phyloP scores from a whole-genome alignment of 2,113 vertebrate genomes.

The Pseudopodoces humilis region DNA sequence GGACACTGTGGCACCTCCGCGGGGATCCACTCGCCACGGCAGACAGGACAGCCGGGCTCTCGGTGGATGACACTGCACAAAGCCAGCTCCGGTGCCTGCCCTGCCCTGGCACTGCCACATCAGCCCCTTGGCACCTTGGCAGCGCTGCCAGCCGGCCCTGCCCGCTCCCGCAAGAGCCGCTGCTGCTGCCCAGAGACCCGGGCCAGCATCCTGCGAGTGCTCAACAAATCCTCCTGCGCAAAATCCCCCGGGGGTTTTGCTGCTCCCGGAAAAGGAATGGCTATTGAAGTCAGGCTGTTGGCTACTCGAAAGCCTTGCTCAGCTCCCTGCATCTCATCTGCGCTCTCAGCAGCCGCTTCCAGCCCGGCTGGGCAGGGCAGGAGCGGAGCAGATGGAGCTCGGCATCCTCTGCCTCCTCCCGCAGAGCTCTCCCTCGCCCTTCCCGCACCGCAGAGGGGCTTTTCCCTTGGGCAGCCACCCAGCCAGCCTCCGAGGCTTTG shows the following conservation, averaged over 20 bases:
- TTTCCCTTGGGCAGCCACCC: conserved; percentile 6
- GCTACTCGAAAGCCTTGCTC: not conserved
- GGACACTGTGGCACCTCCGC: not conserved
- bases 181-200: not conserved
- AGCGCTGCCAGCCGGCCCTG: not conserved
- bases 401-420: not conserved
- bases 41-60: conserved; percentile 26
- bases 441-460: not conserved
- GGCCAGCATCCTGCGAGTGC: not conserved
- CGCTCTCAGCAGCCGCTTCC: not conserved
- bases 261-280: not conserved
- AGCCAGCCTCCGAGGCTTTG: not conserved
- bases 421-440: not conserved
- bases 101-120: conserved; percentile 13
- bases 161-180: not conserved
- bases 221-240: not conserved
- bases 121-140: not conserved
- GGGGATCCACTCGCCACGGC: not conserved
- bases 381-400: not conserved
- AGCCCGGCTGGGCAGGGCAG: not conserved
- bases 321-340: not conserved
- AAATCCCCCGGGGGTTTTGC: not conserved
- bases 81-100: not conserved
- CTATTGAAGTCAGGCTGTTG: not conserved
- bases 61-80: not conserved